Percentiles rank a stretch among this genome's conserved stretches.
Evolutionary conservation across 2,113 vertebrate genomes (phyloP).

Genomic region (Lamprologus lemairii): DNA sequence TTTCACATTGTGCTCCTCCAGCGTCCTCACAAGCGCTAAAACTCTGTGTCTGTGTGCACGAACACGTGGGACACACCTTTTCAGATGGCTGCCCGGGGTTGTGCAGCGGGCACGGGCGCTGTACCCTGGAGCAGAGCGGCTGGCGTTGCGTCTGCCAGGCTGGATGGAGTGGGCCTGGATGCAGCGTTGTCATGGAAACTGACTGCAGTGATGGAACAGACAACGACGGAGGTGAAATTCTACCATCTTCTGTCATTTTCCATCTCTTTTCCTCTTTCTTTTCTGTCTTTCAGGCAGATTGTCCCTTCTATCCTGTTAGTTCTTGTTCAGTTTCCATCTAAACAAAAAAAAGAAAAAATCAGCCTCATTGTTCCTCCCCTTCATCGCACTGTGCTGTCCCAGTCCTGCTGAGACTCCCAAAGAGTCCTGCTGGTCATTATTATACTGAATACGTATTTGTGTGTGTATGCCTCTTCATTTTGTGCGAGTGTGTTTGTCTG

Average conservation of each 20-base stretch:
- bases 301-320: conserved; percentile 8
- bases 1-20: neutral
- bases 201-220: conserved; percentile 91
- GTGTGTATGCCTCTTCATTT: neutral
- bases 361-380: neutral
- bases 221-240: conserved; percentile 91
- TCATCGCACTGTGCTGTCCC: conserved; percentile 5
- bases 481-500: neutral
- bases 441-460: conserved; percentile 26
- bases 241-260: conserved; percentile 54
- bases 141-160: conserved; percentile 97
- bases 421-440: conserved; percentile 49
- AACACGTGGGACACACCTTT: neutral
- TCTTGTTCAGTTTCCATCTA: neutral
- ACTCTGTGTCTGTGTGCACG: neutral
- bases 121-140: conserved; percentile 95
- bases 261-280: conserved; percentile 21
- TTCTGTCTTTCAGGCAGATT: conserved; percentile 10
- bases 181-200: conserved; percentile 97
- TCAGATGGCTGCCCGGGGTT: conserved; percentile 93
- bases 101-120: conserved; percentile 94
- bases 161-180: conserved; percentile 93
- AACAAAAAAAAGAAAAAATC: neutral
- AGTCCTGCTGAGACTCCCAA: conserved; percentile 35
- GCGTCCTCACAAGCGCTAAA: neutral